phyloP scores from a whole-genome alignment of 2,113 vertebrate species.

The Phoxinus phoxinus region DNA sequence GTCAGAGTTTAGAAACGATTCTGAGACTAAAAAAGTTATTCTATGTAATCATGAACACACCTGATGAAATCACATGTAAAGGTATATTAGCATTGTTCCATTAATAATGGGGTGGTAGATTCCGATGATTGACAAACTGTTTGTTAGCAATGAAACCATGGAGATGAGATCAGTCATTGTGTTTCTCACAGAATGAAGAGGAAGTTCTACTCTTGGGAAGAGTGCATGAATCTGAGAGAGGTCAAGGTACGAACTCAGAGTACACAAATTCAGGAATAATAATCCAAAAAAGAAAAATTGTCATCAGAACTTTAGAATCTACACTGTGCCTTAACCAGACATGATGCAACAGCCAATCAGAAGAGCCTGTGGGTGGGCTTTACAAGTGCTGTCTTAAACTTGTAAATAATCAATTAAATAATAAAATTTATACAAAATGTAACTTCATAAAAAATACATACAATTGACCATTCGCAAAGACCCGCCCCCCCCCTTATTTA shows the following conservation, averaged over 20 bases:
- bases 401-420: neutral
- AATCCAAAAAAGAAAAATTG: neutral
- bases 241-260: constrained; percentile 86
- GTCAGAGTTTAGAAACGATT: neutral
- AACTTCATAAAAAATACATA: neutral
- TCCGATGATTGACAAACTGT: neutral
- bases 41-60: neutral
- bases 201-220: constrained; percentile 99
- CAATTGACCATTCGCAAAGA: no score
- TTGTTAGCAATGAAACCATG: constrained; percentile 43
- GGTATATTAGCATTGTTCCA: neutral
- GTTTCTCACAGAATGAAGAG: constrained; percentile 90
- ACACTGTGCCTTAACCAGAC: neutral
- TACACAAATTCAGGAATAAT: neutral
- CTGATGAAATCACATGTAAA: neutral
- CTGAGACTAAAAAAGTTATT: neutral
- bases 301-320: neutral
- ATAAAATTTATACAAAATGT: neutral
- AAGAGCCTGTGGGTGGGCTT: neutral
- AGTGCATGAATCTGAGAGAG: constrained; percentile 97
- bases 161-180: constrained; percentile 38
- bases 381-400: neutral
- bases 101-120: neutral
- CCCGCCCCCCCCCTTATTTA: no score
- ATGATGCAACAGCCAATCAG: neutral